Percentiles rank a stretch among this genome's conserved stretches.
Conservation (phyloP, 37 sponge, comb jelly and placozoan genomes). For the Geodia barretti region DNA sequence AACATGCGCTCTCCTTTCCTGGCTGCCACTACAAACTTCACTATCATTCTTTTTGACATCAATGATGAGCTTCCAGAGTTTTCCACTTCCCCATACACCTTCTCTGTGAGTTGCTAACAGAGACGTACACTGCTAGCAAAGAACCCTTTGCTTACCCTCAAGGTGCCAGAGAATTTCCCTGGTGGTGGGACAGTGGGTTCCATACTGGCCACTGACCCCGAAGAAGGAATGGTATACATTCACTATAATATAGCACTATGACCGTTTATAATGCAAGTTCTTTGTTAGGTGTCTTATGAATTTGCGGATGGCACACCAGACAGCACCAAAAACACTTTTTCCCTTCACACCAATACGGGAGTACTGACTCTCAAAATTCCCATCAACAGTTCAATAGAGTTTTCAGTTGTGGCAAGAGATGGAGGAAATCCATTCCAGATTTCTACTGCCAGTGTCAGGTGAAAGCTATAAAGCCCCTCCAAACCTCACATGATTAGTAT, state of each 20-base stretch:
- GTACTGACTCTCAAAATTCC: neutral
- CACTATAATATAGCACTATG: neutral
- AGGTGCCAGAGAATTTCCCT: slow-evolving; percentile 24
- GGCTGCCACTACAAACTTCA: slow-evolving; percentile 6
- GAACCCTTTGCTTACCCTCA: too few species aligned
- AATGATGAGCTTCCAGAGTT: slow-evolving; percentile 45
- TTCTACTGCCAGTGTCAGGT: slow-evolving; percentile 14
- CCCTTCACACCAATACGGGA: neutral
- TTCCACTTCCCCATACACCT: slow-evolving; percentile 13
- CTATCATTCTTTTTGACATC: slow-evolving; percentile 19
- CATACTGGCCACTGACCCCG: slow-evolving; percentile 53
- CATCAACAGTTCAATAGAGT: slow-evolving; percentile 6
- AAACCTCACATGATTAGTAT: slow-evolving; percentile 1
- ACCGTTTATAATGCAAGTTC: neutral
- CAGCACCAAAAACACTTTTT: neutral
- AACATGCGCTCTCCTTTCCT: neutral
- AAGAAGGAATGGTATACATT: neutral
- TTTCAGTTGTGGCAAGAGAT: slow-evolving; percentile 25
- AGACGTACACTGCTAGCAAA: too few species aligned
- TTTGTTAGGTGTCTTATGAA: slow-evolving; percentile 10
- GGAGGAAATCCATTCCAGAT: neutral
- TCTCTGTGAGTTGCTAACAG: slow-evolving; percentile 11
- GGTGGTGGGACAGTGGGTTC: slow-evolving; percentile 22
- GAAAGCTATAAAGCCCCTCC: neutral
- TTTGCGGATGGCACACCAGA: neutral